Percentiles rank a stretch among this genome's conserved stretches.
Conservation (phyloP, 2,113 vertebrate genomes). For the Caloenas nicobarica region DNA sequence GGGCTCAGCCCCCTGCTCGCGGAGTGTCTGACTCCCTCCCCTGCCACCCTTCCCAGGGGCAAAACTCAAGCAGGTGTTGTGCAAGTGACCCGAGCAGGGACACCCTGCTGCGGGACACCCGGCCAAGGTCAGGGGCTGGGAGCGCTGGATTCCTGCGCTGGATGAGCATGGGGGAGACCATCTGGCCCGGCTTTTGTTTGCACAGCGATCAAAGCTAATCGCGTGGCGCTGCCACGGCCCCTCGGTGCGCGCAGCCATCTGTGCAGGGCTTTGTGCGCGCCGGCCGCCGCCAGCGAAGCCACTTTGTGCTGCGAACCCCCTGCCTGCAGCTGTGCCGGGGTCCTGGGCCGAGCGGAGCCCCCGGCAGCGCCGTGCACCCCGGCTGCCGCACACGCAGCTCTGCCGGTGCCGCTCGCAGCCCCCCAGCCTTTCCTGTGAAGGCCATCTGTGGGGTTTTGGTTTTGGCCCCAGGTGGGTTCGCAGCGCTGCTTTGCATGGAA, state of each 20-base stretch:
- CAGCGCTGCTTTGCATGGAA: fast-evolving
- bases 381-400: fast-evolving
- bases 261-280: background rate
- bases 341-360: background rate
- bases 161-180: background rate
- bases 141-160: background rate
- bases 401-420: fast-evolving
- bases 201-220: background rate
- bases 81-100: background rate
- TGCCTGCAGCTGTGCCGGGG: background rate
- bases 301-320: background rate
- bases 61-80: background rate
- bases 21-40: fast-evolving
- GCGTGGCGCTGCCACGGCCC: background rate
- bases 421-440: background rate
- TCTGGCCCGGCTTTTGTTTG: slow-evolving; percentile 20
- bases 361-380: background rate
- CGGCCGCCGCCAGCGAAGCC: background rate
- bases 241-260: background rate
- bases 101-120: background rate
- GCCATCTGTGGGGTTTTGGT: fast-evolving
- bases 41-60: background rate
- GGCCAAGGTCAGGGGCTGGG: background rate
- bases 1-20: background rate
- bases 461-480: no score